Evolutionary conservation across 2,113 vertebrate species (phyloP).

Genomic region (Gallinago media): DNA sequence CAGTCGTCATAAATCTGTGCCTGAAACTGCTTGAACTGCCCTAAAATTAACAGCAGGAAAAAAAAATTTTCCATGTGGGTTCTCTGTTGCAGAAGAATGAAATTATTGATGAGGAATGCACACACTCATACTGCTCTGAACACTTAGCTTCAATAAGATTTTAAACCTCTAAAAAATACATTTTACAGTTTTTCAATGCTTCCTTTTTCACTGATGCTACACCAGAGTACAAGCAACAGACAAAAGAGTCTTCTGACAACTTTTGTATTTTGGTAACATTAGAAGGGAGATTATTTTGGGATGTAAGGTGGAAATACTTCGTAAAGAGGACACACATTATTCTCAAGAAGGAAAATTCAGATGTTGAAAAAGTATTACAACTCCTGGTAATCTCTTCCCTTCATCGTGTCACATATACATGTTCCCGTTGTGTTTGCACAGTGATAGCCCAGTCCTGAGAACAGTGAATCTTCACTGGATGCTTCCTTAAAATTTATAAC

Average conservation of each 20-base stretch:
- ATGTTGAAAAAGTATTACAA: background rate
- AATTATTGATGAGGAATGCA: background rate
- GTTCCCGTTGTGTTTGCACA: background rate
- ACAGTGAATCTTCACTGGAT: background rate
- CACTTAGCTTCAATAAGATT: background rate
- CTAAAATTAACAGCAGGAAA: background rate
- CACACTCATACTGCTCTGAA: background rate
- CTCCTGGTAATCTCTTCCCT: background rate
- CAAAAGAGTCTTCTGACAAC: background rate
- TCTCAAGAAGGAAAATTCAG: background rate
- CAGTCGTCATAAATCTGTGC: background rate
- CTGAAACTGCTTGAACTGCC: background rate
- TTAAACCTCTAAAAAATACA: background rate
- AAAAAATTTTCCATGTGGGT: background rate
- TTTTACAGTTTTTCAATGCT: background rate
- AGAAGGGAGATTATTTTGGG: background rate
- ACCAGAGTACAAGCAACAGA: background rate
- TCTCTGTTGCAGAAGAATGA: background rate
- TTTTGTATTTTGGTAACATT: background rate
- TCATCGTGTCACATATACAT: accelerated
- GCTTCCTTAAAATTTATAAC: background rate
- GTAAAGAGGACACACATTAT: background rate
- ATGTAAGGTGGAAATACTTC: background rate
- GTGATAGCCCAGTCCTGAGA: background rate
- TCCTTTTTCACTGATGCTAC: background rate